Base-by-base conservation (phyloP, 2,888 invertebrate species). In the Hermaeophaga mercurialis region DNA sequence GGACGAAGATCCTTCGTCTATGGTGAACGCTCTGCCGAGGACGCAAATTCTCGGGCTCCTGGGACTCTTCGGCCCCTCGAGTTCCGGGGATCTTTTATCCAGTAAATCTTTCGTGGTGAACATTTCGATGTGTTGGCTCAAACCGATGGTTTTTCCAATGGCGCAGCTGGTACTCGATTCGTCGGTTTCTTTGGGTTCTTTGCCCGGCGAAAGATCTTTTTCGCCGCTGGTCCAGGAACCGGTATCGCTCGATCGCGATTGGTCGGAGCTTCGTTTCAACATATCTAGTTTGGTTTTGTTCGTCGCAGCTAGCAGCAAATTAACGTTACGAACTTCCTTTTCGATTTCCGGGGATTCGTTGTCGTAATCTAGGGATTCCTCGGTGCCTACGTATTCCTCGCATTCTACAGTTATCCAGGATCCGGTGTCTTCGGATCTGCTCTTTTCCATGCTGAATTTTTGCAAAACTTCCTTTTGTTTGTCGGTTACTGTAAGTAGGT, bases 141-240 rank as follows among this genome's bases (percentile, higher is more conserved):
- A 87, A 0, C 91, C 91, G 46, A 91, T 78, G 0, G 90, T 88
- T 58, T 88, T 81, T 0, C 90, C 90, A 66, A 91, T 90, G 0
- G 91, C 90, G 73, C 90, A 90, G 73, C 88, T 88, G 0, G 86
- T 83, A 74, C 88, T 88, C 0, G 88, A 88, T 72, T 89, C 88
- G 60, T 89, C 88, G 14, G 86, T 86, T 74, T 88, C 87, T 57
- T 85, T 83, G 56, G 78, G 34, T 71, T 79, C 50, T 68, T 79
- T 58, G 46, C 87, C 86, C 68, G 86, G 87, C 68, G 86, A 87
- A 0, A 80, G 78, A 70, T 87, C 87, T 73, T 87, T 87, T 72
- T 88, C 88, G n/a, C 87, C 85, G 67, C 88, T 88, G 0, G 90
- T 90, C 88, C 89, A 90, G 0, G 90, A 90, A 24, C 78, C 79